These are phyloP conservation scores for Catharus fuscescens DNA, from an alignment of 2,113 vertebrate genomes.

Conservation along the genomic window DNA sequence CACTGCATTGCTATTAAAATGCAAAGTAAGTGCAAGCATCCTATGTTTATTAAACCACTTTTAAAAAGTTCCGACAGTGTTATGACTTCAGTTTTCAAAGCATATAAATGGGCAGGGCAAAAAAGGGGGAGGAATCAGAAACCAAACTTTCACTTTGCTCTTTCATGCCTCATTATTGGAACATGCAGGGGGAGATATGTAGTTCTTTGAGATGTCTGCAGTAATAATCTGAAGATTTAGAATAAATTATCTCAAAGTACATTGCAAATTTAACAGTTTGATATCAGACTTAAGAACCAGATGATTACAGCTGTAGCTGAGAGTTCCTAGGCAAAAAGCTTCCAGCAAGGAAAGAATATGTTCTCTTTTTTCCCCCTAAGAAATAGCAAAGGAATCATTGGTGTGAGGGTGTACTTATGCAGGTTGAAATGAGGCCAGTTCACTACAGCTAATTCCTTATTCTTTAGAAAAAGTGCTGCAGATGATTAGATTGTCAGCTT, in stretches of 20 bases:
- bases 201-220: constrained; percentile 8
- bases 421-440: constrained; percentile 50
- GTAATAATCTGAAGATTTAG: not conserved
- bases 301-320: not conserved
- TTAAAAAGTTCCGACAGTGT: constrained; percentile 12
- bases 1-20: constrained; percentile 58
- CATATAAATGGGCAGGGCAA: not conserved
- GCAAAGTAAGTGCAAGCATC: constrained; percentile 56
- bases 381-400: not conserved
- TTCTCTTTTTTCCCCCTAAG: not conserved
- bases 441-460: constrained; percentile 18
- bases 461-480: constrained; percentile 8
- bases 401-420: constrained; percentile 18
- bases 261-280: constrained; percentile 26
- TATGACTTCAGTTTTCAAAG: constrained; percentile 30
- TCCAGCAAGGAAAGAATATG: not conserved
- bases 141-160: not conserved
- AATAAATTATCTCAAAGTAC: constrained; percentile 10
- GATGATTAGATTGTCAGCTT: constrained; percentile 2
- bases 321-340: not conserved
- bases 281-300: not conserved
- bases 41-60: constrained; percentile 59
- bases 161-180: constrained; percentile 5
- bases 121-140: not conserved
- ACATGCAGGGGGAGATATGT: not conserved